Evolutionary conservation across 2,113 vertebrate genomes (phyloP).

Genomic region (Hippoglossus stenolepis): DNA sequence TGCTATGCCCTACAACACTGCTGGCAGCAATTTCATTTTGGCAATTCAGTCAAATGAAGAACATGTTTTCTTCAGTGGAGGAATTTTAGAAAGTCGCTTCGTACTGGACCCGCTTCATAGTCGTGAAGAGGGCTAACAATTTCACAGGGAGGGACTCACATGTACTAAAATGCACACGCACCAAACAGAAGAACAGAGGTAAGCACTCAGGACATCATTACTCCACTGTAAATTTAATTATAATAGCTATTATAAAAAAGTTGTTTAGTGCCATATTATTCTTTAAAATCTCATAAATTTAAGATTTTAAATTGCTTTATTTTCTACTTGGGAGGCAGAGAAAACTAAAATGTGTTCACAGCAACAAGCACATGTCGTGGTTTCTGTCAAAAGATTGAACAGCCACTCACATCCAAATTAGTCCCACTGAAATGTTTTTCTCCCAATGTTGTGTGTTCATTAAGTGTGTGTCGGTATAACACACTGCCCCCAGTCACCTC

Average conservation of each 20-base stretch:
- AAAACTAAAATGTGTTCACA: neutral
- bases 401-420: neutral
- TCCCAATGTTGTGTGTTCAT: neutral
- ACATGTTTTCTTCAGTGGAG: neutral
- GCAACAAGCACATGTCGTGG: neutral
- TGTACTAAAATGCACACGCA: no score
- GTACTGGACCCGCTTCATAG: neutral
- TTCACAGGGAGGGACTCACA: no score
- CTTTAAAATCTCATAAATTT: neutral
- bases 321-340: neutral
- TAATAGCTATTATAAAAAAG: no score
- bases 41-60: neutral
- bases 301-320: constrained; percentile 4
- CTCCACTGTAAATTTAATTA: no score
- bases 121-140: no score
- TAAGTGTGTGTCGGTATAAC: neutral
- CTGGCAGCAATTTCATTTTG: neutral
- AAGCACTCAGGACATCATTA: no score
- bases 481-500: neutral
- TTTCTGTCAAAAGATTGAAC: neutral
- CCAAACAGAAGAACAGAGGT: no score
- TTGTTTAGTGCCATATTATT: no score
- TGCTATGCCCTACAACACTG: neutral
- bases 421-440: neutral
- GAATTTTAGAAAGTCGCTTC: neutral